Percentiles rank a stretch among this genome's conserved stretches.
phyloP scores from a whole-genome alignment of 2,888 invertebrate genomes.

The Mellilla xanthometata region DNA sequence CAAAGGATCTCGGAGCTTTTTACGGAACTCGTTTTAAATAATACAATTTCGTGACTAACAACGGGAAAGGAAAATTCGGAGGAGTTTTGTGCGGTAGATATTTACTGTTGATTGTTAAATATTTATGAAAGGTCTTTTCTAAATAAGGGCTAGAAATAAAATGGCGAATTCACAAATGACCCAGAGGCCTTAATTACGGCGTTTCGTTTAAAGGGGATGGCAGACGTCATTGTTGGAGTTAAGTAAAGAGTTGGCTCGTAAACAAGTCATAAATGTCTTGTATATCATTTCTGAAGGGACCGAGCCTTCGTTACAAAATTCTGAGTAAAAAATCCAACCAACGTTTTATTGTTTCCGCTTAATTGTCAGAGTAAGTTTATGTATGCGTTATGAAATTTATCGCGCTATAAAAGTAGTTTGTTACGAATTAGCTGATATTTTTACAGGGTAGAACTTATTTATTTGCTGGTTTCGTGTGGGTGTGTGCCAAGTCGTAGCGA shows the following conservation, averaged over 20 bases:
- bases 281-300: conserved; percentile 52
- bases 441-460: conserved; percentile 27
- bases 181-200: conserved; percentile 18
- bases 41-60: conserved; percentile 30
- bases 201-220: conserved; percentile 35
- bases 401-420: conserved; percentile 29
- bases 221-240: conserved; percentile 50
- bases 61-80: conserved; percentile 25
- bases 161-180: conserved; percentile 28
- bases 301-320: conserved; percentile 46
- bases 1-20: conserved; percentile 32
- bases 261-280: conserved; percentile 65
- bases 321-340: conserved; percentile 51
- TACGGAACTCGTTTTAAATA: conserved; percentile 37
- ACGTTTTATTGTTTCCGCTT: conserved; percentile 57
- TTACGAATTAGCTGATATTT: conserved; percentile 33
- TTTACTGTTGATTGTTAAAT: conserved; percentile 33
- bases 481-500: conserved; percentile 19
- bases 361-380: conserved; percentile 52
- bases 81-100: conserved; percentile 25
- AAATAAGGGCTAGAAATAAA: conserved; percentile 30
- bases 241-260: conserved; percentile 43
- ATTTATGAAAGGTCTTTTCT: conserved; percentile 30
- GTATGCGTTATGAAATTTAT: conserved; percentile 36
- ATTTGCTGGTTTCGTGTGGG: conserved; percentile 24